phyloP scores from a whole-genome alignment of 2,888 invertebrate species.

The Scrobipalpa atriplicella region DNA sequence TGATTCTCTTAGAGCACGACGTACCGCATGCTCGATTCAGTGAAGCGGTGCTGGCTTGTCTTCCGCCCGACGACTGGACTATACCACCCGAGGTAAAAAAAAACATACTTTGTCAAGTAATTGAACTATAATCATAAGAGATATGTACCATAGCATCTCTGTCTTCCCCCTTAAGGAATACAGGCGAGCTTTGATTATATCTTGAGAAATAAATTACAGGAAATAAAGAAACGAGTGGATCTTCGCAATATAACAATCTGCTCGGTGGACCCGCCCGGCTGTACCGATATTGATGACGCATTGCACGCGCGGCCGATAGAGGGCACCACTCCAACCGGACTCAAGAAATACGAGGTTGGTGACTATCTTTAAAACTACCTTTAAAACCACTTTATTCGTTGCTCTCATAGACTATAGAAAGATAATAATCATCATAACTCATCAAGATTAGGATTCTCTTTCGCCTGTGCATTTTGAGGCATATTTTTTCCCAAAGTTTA shows the following conservation, averaged over 20 bases:
- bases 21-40: constrained; percentile 98
- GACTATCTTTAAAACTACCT: too few species aligned
- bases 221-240: constrained; percentile 90
- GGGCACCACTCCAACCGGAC: constrained; percentile 72
- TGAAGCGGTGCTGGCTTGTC: constrained; percentile 94
- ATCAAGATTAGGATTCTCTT: too few species aligned
- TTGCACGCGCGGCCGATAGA: constrained; percentile 92
- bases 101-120: too few species aligned
- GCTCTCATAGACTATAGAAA: too few species aligned
- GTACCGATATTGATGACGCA: constrained; percentile 99
- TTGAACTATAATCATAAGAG: too few species aligned
- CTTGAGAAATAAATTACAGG: constrained; percentile 77
- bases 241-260: constrained; percentile 93
- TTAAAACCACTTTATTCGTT: too few species aligned
- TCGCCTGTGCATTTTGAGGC: too few species aligned
- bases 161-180: background rate
- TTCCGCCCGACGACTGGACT: constrained; percentile 95
- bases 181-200: background rate
- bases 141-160: too few species aligned
- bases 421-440: too few species aligned
- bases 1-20: constrained; percentile 97
- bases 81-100: constrained; percentile 92
- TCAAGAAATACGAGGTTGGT: constrained; percentile 59
- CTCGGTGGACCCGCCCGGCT: constrained; percentile 99
- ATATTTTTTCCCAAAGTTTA: too few species aligned